Evolutionary conservation across 2,797 vertebrate species (phyloP).

Genomic region (Sandelia bainsii): DNA sequence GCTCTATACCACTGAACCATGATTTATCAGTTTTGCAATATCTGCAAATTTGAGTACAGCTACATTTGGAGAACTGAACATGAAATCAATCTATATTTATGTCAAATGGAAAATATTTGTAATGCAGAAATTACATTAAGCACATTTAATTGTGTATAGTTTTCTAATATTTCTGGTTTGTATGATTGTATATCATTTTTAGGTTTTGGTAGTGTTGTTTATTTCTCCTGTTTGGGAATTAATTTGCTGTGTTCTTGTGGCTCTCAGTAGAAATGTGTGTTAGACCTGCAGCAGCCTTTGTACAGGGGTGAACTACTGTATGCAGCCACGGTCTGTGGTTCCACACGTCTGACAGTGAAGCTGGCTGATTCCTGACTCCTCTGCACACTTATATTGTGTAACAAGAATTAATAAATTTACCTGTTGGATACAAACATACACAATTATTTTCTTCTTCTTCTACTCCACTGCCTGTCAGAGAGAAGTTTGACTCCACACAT

Average conservation of each 20-base stretch:
- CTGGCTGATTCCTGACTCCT: constrained; percentile 17
- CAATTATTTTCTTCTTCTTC: neutral
- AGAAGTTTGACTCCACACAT: too few relatives aligned
- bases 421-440: constrained; percentile 52
- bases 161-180: constrained; percentile 80
- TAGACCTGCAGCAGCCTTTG: constrained; percentile 41
- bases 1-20: neutral
- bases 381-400: constrained; percentile 49
- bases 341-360: constrained; percentile 9
- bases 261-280: constrained; percentile 46
- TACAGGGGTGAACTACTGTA: constrained; percentile 62
- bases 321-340: constrained; percentile 38
- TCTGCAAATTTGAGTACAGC: constrained; percentile 34
- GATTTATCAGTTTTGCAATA: constrained; percentile 22
- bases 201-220: constrained; percentile 41
- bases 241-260: constrained; percentile 69
- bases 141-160: constrained; percentile 80
- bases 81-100: constrained; percentile 54
- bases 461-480: too few relatives aligned
- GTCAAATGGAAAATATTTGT: constrained; percentile 65
- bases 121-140: constrained; percentile 75
- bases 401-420: constrained; percentile 64
- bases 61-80: constrained; percentile 25
- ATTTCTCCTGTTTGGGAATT: constrained; percentile 65
- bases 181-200: constrained; percentile 59